Conservation (phyloP, 2,888 invertebrate genomes). For the Drosophila rubida region DNA sequence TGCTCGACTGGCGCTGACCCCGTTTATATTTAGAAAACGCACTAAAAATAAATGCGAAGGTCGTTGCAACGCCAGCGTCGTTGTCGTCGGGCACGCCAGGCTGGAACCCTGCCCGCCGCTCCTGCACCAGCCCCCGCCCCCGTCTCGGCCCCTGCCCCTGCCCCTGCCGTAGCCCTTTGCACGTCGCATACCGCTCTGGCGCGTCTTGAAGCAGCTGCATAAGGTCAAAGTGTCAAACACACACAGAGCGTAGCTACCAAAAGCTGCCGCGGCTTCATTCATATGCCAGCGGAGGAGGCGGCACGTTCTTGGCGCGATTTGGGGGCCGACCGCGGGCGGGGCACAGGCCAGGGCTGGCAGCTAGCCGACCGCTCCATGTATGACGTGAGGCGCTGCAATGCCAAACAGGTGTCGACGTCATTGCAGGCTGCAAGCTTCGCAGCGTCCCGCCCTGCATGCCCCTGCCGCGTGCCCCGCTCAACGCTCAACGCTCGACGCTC, state of each 20-base stretch:
- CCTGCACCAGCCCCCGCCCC: background rate
- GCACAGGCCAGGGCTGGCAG: too few species aligned
- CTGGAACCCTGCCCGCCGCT: conserved; percentile 7
- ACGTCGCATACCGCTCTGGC: background rate
- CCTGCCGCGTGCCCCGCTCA: background rate
- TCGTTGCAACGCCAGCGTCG: conserved; percentile 36
- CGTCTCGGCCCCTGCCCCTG: background rate
- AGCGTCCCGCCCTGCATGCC: background rate
- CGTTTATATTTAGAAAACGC: conserved; percentile 73
- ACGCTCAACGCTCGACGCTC: background rate
- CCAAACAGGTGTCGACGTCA: conserved; percentile 77
- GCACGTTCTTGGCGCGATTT: background rate
- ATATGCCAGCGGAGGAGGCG: conserved; percentile 16
- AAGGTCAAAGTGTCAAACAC: conserved; percentile 71
- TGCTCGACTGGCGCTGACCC: conserved; percentile 67
- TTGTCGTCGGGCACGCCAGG: conserved; percentile 37
- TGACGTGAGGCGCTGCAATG: conserved; percentile 51
- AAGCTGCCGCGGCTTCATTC: conserved; percentile 34
- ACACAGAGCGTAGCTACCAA: background rate
- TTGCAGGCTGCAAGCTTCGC: conserved; percentile 58
- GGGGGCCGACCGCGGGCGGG: background rate
- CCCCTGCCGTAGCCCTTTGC: background rate
- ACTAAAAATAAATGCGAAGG: conserved; percentile 82
- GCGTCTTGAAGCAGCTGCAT: conserved; percentile 20
- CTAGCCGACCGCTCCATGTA: background rate